phyloP scores from a whole-genome alignment of 2,797 vertebrate genomes.

The Halcyon leucocephala region DNA sequence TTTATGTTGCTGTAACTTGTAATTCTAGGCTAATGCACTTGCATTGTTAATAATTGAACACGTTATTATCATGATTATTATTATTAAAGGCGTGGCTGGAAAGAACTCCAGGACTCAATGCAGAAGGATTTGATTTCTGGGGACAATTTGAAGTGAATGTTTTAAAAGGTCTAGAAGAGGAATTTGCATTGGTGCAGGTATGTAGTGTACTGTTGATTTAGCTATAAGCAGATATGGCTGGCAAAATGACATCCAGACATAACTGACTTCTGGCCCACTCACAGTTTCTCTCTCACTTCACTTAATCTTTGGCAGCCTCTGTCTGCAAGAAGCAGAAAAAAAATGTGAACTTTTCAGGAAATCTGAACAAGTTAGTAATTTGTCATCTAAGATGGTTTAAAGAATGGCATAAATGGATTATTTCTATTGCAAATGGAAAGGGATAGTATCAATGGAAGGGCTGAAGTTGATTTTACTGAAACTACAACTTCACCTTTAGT shows the following conservation, averaged over 20 bases:
- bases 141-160: conserved; percentile 90
- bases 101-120: conserved; percentile 93
- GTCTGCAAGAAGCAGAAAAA: neutral
- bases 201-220: neutral
- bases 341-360: neutral
- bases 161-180: conserved; percentile 84
- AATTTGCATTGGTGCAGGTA: conserved; percentile 89
- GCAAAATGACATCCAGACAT: neutral
- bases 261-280: neutral
- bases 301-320: neutral
- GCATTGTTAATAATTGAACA: neutral
- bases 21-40: neutral
- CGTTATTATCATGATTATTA: neutral
- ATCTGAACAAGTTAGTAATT: neutral
- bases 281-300: neutral
- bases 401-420: neutral
- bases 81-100: conserved; percentile 93
- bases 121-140: conserved; percentile 95
- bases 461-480: neutral
- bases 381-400: neutral
- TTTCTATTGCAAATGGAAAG: neutral
- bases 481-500: neutral
- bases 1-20: neutral
- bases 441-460: neutral
- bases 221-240: neutral